Base-by-base conservation (phyloP, 2,797 vertebrate genomes). In the Hafferia zeledoni region DNA sequence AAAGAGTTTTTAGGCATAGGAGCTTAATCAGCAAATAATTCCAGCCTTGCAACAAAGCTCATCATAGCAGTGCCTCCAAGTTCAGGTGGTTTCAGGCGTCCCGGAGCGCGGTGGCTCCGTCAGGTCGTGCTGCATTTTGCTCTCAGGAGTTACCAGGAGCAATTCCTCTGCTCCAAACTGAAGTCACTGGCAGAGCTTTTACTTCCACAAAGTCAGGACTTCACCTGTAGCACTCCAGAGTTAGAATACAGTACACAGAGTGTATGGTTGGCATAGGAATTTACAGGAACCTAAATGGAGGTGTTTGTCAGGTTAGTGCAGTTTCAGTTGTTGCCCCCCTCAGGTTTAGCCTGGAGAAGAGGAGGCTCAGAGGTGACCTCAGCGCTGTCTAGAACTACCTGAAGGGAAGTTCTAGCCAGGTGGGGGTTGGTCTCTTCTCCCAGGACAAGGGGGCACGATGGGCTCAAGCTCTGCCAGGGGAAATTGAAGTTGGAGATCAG, bases 21-120 rank as follows among this genome's bases (percentile, higher is more conserved):
- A 71, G 78, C 84, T 85, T 94, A 56, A 81, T 94, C 83, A 86
- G 89, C 78, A 65, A 70, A 76, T 61, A 89, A 68, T 88, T 86
- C 59, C 67, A 81, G 63, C 83, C 69, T 88, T 77, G 80, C 63
- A 84, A 57, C 55, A 63, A 76, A 63, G 52, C 79, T 94, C 47
- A 5, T 50, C 37, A 41, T 59, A 43, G 37, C 55, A 86, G 2
- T 79, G 79, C 52, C 64, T 87, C 41, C 33, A 24, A 25, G 67
- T 79, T 83, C 17, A 39, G 33, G 11, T 49, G 71, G 11, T 39
- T 63, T 69, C 69, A 4, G 96, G 30, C 20, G 75, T 33, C 53
- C 27, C 71, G 56, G 59, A 17, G 28, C 7, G 4, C 23, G 55
- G 5, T 79, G 75, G 35, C 39, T 86, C 25, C 31, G 33, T 17